Evolutionary conservation across 2,113 vertebrate species (phyloP), one percentile per base, ranked within the genome.

Genomic region (Setophaga petechia): DNA sequence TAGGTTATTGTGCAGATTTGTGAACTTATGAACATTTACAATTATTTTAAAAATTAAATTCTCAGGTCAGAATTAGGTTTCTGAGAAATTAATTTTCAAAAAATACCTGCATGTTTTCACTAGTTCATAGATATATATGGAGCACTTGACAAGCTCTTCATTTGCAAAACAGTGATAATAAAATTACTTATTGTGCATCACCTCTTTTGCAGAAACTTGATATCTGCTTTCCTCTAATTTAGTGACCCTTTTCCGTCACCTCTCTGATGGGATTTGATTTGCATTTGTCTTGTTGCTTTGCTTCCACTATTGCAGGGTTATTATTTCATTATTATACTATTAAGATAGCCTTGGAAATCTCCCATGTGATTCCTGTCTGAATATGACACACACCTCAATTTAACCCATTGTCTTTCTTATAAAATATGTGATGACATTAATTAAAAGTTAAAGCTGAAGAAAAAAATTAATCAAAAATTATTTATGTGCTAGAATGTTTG

Each of bases 401-500:
- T 39, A 39, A 39, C 37, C 24, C 18, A 2, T 54, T 93, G 37
- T 78, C 71, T 79, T 82, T 55, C 59, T 80, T 65, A 41, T 46
- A n/a, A 95, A 94, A 76, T 39, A 73, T 18, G 61, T 39, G 65
- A 47, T 47, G 15, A 87, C 23, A 91, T 51, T 86, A 93, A 89
- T 89, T 91, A 84, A 67, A 90, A 95, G 87, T 31, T 86, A 58
- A 95, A 93, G 67, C 5, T 14, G 75, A 95, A 96, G 51, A 30
- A 82, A 93, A 93, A 87, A 71, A 87, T 59, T 47, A 39, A 69
- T 79, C 27, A 92, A 55, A 91, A 89, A 41, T 61, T 4, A 76
- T 67, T 94, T 76, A 33, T 69, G 43, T 86, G 28, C 30, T 94
- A 57, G 46, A 92, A 77, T 78, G 24, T 58, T 85, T 82, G 44